phyloP scores from a whole-genome alignment of 2,888 invertebrate genomes.

The Lagria hirta region DNA sequence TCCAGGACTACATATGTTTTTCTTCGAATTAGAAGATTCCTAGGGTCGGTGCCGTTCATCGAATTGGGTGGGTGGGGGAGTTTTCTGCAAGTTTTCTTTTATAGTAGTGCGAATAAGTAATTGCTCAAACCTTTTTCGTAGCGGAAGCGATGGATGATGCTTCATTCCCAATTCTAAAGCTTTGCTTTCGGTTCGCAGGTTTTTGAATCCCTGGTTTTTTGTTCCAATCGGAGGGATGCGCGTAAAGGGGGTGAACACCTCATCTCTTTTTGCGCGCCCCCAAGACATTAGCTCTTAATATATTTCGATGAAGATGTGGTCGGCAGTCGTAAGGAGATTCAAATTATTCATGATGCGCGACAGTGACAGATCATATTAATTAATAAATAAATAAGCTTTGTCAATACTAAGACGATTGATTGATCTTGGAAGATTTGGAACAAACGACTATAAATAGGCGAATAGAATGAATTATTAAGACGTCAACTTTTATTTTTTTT shows the following conservation, averaged over 20 bases:
- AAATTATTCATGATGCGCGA: constrained; percentile 5
- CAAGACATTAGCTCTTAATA: constrained; percentile 17
- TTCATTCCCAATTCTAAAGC: constrained; percentile 4
- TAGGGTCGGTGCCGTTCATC: constrained; percentile 3
- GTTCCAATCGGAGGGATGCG: constrained; percentile 17
- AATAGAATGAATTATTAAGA: too few species aligned
- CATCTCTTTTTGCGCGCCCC: constrained; percentile 10
- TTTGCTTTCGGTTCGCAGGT: constrained; percentile 7
- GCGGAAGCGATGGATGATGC: constrained; percentile 5
- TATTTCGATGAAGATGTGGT: constrained; percentile 5
- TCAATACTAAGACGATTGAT: too few species aligned
- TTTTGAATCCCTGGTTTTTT: constrained; percentile 3
- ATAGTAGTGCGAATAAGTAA: constrained; percentile 1
- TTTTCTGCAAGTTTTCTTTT: constrained; percentile 6
- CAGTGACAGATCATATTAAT: constrained; percentile 6
- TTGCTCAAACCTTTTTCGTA: constrained; percentile 9
- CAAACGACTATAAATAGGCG: too few species aligned
- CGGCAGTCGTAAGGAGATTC: neutral
- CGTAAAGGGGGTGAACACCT: constrained; percentile 14
- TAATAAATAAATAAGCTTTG: constrained; percentile 5
- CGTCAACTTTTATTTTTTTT: too few species aligned
- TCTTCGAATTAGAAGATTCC: constrained; percentile 6
- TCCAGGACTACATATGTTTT: constrained; percentile 20
- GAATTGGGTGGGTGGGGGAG: constrained; percentile 7
- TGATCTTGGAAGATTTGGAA: too few species aligned